Conservation (phyloP, 2,797 vertebrate species). For the Crypturellus tataupa region DNA sequence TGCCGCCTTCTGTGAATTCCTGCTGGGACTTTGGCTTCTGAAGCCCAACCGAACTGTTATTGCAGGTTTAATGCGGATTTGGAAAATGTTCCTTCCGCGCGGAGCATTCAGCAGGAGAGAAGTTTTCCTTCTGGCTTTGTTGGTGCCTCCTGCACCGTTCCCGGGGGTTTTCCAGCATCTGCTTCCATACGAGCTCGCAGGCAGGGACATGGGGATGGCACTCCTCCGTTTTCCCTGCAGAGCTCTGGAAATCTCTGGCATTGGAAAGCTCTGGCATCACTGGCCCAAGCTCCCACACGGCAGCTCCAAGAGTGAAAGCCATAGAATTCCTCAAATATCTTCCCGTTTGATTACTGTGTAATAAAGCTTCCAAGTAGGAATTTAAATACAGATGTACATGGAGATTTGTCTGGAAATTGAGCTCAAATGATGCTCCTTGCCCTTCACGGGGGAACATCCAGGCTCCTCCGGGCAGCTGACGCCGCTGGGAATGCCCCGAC, state of each 20-base stretch:
- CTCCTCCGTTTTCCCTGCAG: neutral
- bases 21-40: neutral
- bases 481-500: neutral
- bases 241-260: accelerated
- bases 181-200: accelerated
- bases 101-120: neutral
- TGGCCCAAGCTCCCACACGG: accelerated
- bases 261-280: accelerated
- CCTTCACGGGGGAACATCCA: neutral
- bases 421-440: neutral
- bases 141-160: no score
- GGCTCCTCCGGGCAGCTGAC: neutral
- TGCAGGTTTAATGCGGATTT: neutral
- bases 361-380: neutral
- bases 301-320: neutral
- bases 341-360: neutral
- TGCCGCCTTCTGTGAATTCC: no score
- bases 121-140: neutral
- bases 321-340: neutral
- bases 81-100: neutral
- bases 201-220: accelerated
- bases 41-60: neutral
- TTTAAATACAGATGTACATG: neutral
- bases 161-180: neutral
- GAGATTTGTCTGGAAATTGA: neutral